Conservation (phyloP, 2,888 invertebrate genomes). For the Orthonevra nobilis region DNA sequence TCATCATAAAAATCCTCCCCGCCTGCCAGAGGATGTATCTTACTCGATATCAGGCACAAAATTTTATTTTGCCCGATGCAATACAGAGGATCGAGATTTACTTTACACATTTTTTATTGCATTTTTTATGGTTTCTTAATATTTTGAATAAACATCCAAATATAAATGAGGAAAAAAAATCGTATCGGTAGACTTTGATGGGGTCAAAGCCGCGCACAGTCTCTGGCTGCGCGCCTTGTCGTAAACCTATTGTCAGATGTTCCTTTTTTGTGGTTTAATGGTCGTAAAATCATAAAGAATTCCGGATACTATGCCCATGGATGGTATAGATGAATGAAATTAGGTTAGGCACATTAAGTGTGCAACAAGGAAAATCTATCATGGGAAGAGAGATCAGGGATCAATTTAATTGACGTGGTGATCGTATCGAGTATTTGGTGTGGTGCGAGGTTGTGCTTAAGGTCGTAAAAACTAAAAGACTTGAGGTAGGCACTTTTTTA, state of each 20-base stretch:
- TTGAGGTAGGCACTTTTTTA: not conserved
- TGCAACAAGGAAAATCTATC: slow-evolving; percentile 41
- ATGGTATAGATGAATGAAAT: slow-evolving; percentile 1
- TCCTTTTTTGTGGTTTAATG: slow-evolving; percentile 34
- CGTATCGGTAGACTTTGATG: not conserved
- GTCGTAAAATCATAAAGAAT: slow-evolving; percentile 23
- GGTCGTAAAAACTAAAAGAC: slow-evolving; percentile 34
- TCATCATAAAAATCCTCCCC: slow-evolving; percentile 45
- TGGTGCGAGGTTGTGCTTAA: slow-evolving; percentile 11
- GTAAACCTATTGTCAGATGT: slow-evolving; percentile 22
- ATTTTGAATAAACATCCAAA: slow-evolving; percentile 34
- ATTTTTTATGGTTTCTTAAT: slow-evolving; percentile 33
- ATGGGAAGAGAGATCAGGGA: slow-evolving; percentile 3
- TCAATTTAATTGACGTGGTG: slow-evolving; percentile 36
- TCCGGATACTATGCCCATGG: not conserved
- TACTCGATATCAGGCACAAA: too few species aligned
- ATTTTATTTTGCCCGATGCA: slow-evolving; percentile 24
- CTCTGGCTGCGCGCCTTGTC: too few species aligned
- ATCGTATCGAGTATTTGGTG: too few species aligned
- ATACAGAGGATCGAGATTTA: not conserved
- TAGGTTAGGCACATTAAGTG: slow-evolving; percentile 17
- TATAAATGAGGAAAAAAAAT: slow-evolving; percentile 7
- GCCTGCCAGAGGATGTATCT: slow-evolving; percentile 2
- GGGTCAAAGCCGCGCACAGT: too few species aligned
- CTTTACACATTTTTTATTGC: slow-evolving; percentile 34